Base-by-base conservation (phyloP, 2,113 vertebrate species). In the Echinops telfairi region DNA sequence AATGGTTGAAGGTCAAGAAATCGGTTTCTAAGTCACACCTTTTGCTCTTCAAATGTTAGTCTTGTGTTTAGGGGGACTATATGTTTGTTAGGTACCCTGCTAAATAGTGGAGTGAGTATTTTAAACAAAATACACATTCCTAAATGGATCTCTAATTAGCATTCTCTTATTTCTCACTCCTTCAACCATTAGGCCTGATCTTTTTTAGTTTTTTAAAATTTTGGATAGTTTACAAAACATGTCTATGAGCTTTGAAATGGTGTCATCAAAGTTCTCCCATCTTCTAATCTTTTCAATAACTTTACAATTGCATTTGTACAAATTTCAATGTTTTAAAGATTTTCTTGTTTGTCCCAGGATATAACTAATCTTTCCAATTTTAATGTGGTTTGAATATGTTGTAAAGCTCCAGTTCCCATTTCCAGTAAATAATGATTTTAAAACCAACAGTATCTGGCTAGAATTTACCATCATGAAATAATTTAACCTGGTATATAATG, bases 171-270 rank as follows among this genome's bases (percentile, higher is more conserved):
- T 93, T 64, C 12, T 91, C 29, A 68, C 7, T 77, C 12, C 40
- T 88, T 86, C 33, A 88, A 25, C 38, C 58, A 23, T 82, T 8
- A 25, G 88, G 20, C 77, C 57, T 10, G 2, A 31, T 17, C 27
- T 71, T 88, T 83, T 78, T 73, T 78, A 7, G 58, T 86, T 86
- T 71, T 27, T 29, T 2, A 38, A 77, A 53, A 70, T 88, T 22
- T 92, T 93, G 43, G 71, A 66, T 73, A 33, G 83, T 47, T 91
- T 80, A 92, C 23, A 9, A 8, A 91, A 36, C 60, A 58, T 77
- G 43, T 84, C 75, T 88, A 79, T 70, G 73, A 47, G 66, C 93
- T 90, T 93, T 93, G 47, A 97, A 94, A 90, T 93, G 62, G 2
- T 38, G 16, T 57, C 19, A 66, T 57, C 22, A 40, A 79, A 86